Percentiles rank a stretch among this genome's conserved stretches.
Evolutionary conservation across 2,888 invertebrate genomes (phyloP).

Genomic region (Protodeltote pygarga): DNA sequence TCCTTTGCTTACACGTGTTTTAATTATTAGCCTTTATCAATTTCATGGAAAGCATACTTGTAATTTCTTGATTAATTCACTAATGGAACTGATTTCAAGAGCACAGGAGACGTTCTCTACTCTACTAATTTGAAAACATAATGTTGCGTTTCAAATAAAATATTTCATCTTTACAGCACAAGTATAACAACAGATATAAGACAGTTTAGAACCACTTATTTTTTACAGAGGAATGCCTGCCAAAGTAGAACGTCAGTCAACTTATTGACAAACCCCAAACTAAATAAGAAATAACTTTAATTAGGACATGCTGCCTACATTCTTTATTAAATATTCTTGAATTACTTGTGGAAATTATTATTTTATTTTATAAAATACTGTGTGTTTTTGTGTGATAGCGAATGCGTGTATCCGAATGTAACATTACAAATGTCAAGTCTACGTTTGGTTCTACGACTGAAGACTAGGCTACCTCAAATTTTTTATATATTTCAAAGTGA

Average conservation of each 20-base stretch:
- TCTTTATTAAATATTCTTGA: neutral
- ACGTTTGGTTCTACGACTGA: slow-evolving; percentile 24
- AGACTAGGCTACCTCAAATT: neutral
- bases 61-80: slow-evolving; percentile 23
- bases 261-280: too few relatives aligned
- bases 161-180: too few relatives aligned
- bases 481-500: neutral
- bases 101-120: neutral
- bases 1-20: slow-evolving; percentile 45
- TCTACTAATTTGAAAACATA: neutral
- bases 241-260: too few relatives aligned
- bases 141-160: neutral
- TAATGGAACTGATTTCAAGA: slow-evolving; percentile 3
- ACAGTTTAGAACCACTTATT: too few relatives aligned
- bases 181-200: too few relatives aligned
- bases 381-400: too few relatives aligned
- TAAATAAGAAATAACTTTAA: too few relatives aligned
- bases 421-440: slow-evolving; percentile 26
- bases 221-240: too few relatives aligned
- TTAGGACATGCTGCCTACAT: too few relatives aligned
- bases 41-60: slow-evolving; percentile 28
- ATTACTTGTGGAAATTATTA: neutral
- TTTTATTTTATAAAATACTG: too few relatives aligned
- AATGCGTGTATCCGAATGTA: slow-evolving; percentile 28
- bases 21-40: slow-evolving; percentile 32